phyloP scores from a whole-genome alignment of 2,888 invertebrate species.

The Drosophila lutescens region DNA sequence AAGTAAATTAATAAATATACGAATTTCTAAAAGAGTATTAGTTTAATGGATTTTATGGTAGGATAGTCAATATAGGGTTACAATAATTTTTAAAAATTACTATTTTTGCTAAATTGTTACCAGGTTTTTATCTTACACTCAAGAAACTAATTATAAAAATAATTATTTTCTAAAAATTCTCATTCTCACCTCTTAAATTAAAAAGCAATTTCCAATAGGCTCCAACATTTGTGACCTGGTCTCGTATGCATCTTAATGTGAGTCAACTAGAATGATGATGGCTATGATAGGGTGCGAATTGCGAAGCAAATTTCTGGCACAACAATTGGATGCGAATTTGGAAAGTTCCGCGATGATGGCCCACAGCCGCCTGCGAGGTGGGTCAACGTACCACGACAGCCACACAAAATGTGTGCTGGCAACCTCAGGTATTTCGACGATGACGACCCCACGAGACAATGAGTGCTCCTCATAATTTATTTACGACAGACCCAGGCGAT shows the following conservation, averaged over 20 bases:
- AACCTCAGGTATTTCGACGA: constrained; percentile 31
- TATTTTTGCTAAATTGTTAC: no score
- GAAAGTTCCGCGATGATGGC: constrained; percentile 43
- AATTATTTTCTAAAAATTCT: no score
- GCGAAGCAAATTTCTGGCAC: constrained; percentile 45
- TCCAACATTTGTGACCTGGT: constrained; percentile 2
- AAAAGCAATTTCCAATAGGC: background rate
- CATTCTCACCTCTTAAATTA: background rate
- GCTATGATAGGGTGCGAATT: constrained; percentile 41
- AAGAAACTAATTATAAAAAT: no score
- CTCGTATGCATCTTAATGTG: constrained; percentile 11
- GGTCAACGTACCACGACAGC: constrained; percentile 44
- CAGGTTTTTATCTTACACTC: no score
- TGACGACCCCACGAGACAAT: constrained; percentile 41
- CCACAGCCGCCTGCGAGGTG: constrained; percentile 44
- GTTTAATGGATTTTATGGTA: no score
- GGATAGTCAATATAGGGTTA: no score
- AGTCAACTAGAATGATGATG: constrained; percentile 47
- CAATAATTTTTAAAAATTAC: no score
- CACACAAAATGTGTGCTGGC: constrained; percentile 13
- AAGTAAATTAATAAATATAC: no score
- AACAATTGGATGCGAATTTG: constrained; percentile 56
- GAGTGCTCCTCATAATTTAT: constrained; percentile 45
- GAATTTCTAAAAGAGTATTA: no score
- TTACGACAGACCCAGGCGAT: constrained; percentile 33